These are phyloP conservation scores for Anguilla rostrata DNA, from an alignment of 2,113 vertebrate genomes.

Conservation along the genomic window DNA sequence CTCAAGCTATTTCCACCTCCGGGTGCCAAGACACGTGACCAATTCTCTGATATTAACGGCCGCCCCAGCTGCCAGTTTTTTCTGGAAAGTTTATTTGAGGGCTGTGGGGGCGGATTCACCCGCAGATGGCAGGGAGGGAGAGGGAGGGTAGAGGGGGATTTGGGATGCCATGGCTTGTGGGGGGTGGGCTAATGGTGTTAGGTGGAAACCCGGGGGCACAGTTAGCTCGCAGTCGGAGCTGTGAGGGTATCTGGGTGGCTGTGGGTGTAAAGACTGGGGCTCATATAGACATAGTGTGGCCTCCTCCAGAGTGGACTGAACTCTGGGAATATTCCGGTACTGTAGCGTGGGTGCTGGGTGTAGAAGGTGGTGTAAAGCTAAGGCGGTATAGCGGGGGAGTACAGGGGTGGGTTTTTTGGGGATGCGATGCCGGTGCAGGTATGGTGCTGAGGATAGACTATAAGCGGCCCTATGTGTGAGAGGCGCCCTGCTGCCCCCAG, in stretches of 20 bases:
- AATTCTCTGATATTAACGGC: slow-evolving; percentile 14
- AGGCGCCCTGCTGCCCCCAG: neutral
- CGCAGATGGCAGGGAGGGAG: neutral
- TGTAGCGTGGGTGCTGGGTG: neutral
- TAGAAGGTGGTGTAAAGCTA: neutral
- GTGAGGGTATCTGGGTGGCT: neutral
- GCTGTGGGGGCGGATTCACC: neutral
- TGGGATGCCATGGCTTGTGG: neutral
- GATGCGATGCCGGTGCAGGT: neutral
- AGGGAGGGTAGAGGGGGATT: too few relatives aligned
- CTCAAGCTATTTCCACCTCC: slow-evolving; percentile 34
- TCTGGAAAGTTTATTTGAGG: neutral
- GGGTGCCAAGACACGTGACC: slow-evolving; percentile 30
- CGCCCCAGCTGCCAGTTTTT: neutral
- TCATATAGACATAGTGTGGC: neutral
- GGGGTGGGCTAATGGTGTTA: neutral
- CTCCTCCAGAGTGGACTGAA: neutral
- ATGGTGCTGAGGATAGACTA: neutral
- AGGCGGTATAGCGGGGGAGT: neutral
- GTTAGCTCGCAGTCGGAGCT: neutral
- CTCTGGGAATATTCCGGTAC: neutral
- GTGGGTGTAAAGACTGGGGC: neutral
- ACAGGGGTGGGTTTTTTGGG: neutral
- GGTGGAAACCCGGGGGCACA: neutral
- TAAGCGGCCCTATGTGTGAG: neutral